Conservation (phyloP, 2,113 vertebrate genomes). For the Leucosticte australis region DNA sequence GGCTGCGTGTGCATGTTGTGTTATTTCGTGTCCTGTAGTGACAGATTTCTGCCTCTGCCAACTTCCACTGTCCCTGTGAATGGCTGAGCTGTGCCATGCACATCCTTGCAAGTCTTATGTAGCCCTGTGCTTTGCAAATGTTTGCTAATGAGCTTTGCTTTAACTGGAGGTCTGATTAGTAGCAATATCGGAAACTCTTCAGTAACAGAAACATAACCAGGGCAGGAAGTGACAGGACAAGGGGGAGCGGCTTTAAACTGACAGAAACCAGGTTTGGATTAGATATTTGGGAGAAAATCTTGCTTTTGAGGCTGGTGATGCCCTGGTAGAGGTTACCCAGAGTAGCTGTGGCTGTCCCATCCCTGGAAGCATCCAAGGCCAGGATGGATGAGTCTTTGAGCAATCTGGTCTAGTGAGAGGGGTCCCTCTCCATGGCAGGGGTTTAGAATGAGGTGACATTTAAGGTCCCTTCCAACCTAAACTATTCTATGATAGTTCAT, state of each 20-base stretch:
- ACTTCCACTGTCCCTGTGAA: neutral
- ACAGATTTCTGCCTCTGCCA: neutral
- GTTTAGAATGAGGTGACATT: neutral
- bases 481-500: neutral
- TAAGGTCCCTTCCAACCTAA: neutral
- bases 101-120: neutral
- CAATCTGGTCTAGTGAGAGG: accelerated
- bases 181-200: neutral
- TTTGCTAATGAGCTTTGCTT: neutral
- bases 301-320: neutral
- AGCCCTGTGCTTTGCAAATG: neutral
- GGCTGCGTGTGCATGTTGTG: too few relatives aligned
- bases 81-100: neutral
- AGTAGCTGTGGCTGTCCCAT: neutral
- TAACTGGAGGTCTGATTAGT: neutral
- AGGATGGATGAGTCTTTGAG: neutral
- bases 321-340: neutral
- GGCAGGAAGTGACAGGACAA: neutral
- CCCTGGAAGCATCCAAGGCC: neutral
- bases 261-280: neutral
- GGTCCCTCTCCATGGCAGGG: neutral
- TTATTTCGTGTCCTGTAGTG: too few relatives aligned
- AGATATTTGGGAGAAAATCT: neutral
- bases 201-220: neutral
- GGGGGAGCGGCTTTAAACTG: neutral